Conservation (phyloP, 2,888 invertebrate genomes). For the Athalia circularis region DNA sequence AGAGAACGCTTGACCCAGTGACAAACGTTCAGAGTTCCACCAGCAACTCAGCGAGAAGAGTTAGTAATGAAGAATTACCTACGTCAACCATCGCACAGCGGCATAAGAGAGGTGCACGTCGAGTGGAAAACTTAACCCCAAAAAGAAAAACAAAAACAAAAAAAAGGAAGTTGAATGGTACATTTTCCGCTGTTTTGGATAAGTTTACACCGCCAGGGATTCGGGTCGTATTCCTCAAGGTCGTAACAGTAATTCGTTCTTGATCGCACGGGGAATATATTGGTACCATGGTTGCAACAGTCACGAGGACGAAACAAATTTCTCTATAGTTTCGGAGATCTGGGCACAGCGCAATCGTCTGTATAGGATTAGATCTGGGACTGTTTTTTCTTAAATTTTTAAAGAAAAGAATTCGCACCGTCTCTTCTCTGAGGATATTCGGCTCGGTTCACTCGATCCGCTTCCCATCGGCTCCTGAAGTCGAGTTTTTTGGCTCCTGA, state of each 20-base stretch:
- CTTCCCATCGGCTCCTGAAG: constrained; percentile 7
- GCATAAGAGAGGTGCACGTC: background rate
- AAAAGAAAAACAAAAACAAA: background rate
- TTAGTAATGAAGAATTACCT: constrained; percentile 33
- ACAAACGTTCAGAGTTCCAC: constrained; percentile 34
- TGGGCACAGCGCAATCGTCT: background rate
- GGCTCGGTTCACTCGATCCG: constrained; percentile 26
- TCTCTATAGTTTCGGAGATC: no score
- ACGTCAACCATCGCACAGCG: constrained; percentile 19
- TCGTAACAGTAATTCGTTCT: constrained; percentile 30
- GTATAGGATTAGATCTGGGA: constrained; percentile 40
- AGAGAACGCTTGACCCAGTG: constrained; percentile 40
- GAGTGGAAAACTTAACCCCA: constrained; percentile 42
- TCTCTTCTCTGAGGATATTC: constrained; percentile 8
- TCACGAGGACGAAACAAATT: background rate
- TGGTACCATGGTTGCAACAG: constrained; percentile 10
- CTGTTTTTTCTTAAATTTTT: constrained; percentile 40
- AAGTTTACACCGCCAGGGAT: no score
- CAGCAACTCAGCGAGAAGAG: constrained; percentile 5
- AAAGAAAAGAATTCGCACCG: constrained; percentile 35
- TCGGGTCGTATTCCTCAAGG: constrained; percentile 24
- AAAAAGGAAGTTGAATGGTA: background rate
- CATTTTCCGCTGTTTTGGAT: no score
- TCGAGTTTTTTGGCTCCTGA: no score
- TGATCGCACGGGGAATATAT: constrained; percentile 25